These are phyloP conservation scores for Spheniscus humboldti DNA, from an alignment of 2,797 vertebrate species.

Conservation along the genomic window DNA sequence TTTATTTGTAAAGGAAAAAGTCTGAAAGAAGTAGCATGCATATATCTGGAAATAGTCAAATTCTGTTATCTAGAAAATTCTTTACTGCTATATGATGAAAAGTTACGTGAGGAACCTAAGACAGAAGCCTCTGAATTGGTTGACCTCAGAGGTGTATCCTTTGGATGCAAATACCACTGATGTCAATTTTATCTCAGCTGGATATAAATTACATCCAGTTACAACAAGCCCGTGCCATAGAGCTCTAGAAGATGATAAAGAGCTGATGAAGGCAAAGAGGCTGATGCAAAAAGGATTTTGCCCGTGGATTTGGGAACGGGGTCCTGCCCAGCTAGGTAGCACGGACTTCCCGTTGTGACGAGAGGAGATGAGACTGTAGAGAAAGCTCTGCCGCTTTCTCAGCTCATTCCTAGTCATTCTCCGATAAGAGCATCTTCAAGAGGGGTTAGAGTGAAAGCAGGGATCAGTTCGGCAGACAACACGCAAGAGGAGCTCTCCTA, in stretches of 20 bases:
- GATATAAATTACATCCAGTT: neutral
- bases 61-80: neutral
- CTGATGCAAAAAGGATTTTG: neutral
- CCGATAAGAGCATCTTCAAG: neutral
- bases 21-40: neutral
- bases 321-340: neutral
- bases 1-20: neutral
- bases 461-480: neutral
- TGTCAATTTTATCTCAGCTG: slow-evolving; percentile 2
- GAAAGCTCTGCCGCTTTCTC: neutral
- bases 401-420: neutral
- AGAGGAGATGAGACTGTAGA: neutral
- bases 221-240: neutral
- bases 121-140: neutral
- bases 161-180: neutral
- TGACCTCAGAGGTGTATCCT: neutral
- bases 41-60: neutral
- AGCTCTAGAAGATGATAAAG: neutral
- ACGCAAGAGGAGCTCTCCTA: neutral
- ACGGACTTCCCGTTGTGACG: rapidly evolving
- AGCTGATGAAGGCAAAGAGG: neutral
- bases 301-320: neutral
- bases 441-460: neutral
- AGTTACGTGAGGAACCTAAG: neutral
- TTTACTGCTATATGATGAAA: neutral